Conservation (phyloP, 2,888 invertebrate genomes). For the Apamea crenata region DNA sequence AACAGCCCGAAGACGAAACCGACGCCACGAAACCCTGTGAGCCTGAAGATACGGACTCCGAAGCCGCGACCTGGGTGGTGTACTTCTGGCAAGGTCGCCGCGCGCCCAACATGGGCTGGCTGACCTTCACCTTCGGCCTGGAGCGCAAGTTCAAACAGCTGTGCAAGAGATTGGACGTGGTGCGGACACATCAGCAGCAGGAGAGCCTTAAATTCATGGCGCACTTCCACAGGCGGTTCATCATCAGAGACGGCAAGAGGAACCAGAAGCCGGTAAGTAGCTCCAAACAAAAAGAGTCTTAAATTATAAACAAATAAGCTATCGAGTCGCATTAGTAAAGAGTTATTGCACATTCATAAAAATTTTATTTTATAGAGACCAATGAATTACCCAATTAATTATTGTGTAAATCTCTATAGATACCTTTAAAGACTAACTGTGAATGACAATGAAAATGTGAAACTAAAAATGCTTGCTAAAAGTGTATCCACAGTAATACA, state of each 20-base stretch:
- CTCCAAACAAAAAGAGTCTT: neutral
- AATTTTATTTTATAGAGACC: no score
- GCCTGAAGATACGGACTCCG: conserved; percentile 85
- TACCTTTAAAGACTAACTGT: no score
- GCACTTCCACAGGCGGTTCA: conserved; percentile 97
- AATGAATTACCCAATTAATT: no score
- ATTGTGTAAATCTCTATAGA: no score
- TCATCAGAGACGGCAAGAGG: conserved; percentile 97
- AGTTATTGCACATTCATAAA: no score
- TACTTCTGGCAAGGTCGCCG: conserved; percentile 99
- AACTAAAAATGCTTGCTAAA: no score
- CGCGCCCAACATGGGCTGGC: conserved; percentile 99
- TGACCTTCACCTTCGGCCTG: conserved; percentile 98
- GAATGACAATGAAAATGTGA: no score
- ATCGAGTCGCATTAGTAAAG: neutral
- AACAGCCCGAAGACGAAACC: conserved; percentile 89
- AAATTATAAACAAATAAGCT: neutral
- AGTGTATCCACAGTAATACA: no score
- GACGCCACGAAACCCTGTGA: conserved; percentile 80
- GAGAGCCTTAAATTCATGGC: conserved; percentile 99
- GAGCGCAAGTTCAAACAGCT: conserved; percentile 88
- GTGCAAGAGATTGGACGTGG: conserved; percentile 93
- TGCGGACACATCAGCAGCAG: conserved; percentile 99
- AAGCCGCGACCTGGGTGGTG: conserved; percentile 95
- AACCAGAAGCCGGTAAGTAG: conserved; percentile 86